Percentiles rank a stretch among this genome's conserved stretches.
Evolutionary conservation across 1,140 invertebrate genomes (phyloP).

Genomic region (Heliconius himera): DNA sequence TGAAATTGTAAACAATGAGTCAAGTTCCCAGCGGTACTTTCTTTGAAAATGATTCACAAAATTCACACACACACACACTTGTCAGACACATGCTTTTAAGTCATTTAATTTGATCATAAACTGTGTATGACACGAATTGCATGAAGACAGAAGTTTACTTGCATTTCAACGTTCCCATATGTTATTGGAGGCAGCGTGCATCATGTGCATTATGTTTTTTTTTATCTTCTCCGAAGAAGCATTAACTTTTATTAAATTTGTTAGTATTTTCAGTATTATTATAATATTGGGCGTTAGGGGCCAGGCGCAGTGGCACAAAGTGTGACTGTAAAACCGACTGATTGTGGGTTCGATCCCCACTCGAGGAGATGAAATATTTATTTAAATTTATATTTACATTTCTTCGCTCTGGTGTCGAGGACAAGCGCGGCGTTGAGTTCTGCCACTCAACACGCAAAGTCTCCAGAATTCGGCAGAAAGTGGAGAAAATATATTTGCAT

Average conservation of each 20-base stretch:
- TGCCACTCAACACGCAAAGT: too few species aligned
- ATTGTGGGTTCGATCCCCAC: too few species aligned
- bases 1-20: slow-evolving; percentile 12
- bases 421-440: too few species aligned
- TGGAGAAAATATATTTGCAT: too few species aligned
- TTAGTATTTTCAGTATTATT: neutral
- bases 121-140: neutral
- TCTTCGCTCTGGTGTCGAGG: too few species aligned
- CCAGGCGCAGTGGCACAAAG: too few species aligned
- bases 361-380: too few species aligned
- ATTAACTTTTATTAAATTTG: neutral
- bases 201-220: neutral
- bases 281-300: too few species aligned
- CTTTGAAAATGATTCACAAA: slow-evolving; percentile 31
- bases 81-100: slow-evolving; percentile 7
- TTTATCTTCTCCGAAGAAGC: neutral
- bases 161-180: slow-evolving; percentile 3
- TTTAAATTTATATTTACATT: too few species aligned
- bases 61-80: neutral
- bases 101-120: slow-evolving; percentile 31
- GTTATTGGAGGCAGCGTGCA: neutral
- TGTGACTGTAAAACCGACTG: too few species aligned
- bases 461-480: too few species aligned
- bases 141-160: neutral
- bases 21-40: slow-evolving; percentile 19